These are phyloP conservation scores for Conus betulinus DNA, from an alignment of 1,140 invertebrate genomes.

Conservation along the genomic window DNA sequence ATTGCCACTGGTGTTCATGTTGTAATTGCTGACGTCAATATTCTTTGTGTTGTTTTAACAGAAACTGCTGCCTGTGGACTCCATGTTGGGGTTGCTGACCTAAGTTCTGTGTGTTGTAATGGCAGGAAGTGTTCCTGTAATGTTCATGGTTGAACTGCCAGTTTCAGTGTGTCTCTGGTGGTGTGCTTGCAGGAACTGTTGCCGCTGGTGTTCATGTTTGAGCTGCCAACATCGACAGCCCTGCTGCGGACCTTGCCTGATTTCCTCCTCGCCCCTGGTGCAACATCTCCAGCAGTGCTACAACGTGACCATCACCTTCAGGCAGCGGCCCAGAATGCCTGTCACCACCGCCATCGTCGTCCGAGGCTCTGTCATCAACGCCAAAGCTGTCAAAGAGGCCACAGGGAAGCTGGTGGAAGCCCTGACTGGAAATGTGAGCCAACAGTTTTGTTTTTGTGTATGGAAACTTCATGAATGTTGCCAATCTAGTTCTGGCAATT, in stretches of 20 bases:
- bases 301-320: conserved; percentile 83
- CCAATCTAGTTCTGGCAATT: no score
- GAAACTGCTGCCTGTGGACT: no score
- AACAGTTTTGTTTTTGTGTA: no score
- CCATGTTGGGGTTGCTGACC: no score
- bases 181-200: background rate
- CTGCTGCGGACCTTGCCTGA: conserved; percentile 83
- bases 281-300: conserved; percentile 90
- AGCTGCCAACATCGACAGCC: conserved; percentile 87
- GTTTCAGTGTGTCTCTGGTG: no score
- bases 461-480: no score
- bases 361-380: conserved; percentile 94
- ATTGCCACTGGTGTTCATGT: no score
- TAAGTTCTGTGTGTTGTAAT: no score
- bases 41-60: no score
- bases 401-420: conserved; percentile 88
- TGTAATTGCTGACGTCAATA: no score
- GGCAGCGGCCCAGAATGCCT: conserved; percentile 68
- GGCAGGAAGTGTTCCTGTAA: no score
- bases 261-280: conserved; percentile 83
- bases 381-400: conserved; percentile 90
- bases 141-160: no score
- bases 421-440: conserved; percentile 84
- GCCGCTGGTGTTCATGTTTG: conserved; percentile 90
- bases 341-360: conserved; percentile 82